Conservation (phyloP, 2,113 vertebrate genomes). For the Datnioides undecimradiatus region DNA sequence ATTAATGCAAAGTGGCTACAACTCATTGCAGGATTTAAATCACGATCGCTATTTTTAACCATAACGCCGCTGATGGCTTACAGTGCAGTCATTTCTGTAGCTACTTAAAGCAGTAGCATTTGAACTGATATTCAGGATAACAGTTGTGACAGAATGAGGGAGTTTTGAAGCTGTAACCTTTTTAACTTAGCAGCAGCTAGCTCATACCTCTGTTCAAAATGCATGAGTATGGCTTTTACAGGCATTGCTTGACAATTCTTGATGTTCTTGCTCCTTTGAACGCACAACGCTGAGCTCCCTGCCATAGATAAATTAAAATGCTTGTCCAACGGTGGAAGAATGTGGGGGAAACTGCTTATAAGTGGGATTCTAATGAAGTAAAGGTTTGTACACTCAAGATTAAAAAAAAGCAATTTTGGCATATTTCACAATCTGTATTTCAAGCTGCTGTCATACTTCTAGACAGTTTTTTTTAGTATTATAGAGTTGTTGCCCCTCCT, state of each 20-base stretch:
- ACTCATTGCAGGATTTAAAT: slow-evolving; percentile 45
- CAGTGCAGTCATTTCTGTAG: slow-evolving; percentile 27
- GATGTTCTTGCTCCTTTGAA: slow-evolving; percentile 50
- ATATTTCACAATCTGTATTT: slow-evolving; percentile 30
- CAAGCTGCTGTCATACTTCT: slow-evolving; percentile 13
- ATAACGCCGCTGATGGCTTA: slow-evolving; percentile 34
- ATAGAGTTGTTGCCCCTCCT: neutral
- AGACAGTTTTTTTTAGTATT: neutral
- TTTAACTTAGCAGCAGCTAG: slow-evolving; percentile 45
- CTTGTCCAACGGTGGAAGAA: slow-evolving; percentile 22
- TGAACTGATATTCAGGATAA: slow-evolving; percentile 54
- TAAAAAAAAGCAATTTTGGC: slow-evolving; percentile 4
- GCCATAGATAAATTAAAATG: slow-evolving; percentile 34
- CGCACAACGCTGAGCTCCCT: slow-evolving; percentile 25
- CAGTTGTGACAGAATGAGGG: slow-evolving; percentile 67
- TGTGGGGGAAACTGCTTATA: slow-evolving; percentile 5
- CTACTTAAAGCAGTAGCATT: slow-evolving; percentile 49
- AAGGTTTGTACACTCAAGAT: slow-evolving; percentile 3
- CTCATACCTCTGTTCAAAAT: slow-evolving; percentile 45
- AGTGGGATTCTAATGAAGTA: slow-evolving; percentile 57
- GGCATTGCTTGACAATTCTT: slow-evolving; percentile 54
- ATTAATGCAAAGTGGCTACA: slow-evolving; percentile 61
- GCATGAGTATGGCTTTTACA: slow-evolving; percentile 37
- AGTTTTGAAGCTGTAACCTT: slow-evolving; percentile 63
- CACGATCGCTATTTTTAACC: slow-evolving; percentile 62